A percentile compares a stretch with the other conserved stretches of the same genome.
Evolutionary conservation across 2,888 invertebrate species (phyloP).

Genomic region (Molorchus minor): DNA sequence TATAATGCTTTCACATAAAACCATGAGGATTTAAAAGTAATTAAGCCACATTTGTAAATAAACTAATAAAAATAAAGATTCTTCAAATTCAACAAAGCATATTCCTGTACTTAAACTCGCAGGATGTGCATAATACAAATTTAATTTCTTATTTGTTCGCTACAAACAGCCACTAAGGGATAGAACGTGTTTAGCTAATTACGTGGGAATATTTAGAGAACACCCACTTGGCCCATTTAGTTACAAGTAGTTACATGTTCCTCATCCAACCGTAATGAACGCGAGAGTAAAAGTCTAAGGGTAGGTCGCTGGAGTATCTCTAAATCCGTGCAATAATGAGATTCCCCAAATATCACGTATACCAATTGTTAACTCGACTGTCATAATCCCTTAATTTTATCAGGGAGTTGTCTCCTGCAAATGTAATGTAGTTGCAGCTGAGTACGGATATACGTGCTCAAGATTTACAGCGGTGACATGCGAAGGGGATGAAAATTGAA

Average conservation of each 20-base stretch:
- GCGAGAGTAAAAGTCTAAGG: slow-evolving; percentile 14
- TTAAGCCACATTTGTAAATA: too few relatives aligned
- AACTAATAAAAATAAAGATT: too few relatives aligned
- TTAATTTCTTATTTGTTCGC: not conserved
- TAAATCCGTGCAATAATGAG: not conserved
- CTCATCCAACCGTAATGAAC: slow-evolving; percentile 20
- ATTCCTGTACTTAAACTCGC: too few relatives aligned
- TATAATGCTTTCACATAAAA: too few relatives aligned
- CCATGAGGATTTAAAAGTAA: too few relatives aligned
- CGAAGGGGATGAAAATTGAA: too few relatives aligned
- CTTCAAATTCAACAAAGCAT: too few relatives aligned
- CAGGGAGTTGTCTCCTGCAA: slow-evolving; percentile 1
- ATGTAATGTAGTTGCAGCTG: slow-evolving; percentile 1
- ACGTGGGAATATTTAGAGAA: slow-evolving; percentile 10
- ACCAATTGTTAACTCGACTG: slow-evolving; percentile 11
- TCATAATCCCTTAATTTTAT: slow-evolving; percentile 20
- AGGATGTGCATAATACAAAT: not conserved
- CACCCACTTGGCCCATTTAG: slow-evolving; percentile 5
- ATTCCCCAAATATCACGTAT: slow-evolving; percentile 14
- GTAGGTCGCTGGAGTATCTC: slow-evolving; percentile 2
- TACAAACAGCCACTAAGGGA: not conserved
- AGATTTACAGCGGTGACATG: not conserved
- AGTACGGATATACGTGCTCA: not conserved
- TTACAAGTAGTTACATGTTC: slow-evolving; percentile 10
- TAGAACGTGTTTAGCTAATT: slow-evolving; percentile 10